phyloP scores from a whole-genome alignment of 2,888 invertebrate genomes.

The Protodeltote pygarga region DNA sequence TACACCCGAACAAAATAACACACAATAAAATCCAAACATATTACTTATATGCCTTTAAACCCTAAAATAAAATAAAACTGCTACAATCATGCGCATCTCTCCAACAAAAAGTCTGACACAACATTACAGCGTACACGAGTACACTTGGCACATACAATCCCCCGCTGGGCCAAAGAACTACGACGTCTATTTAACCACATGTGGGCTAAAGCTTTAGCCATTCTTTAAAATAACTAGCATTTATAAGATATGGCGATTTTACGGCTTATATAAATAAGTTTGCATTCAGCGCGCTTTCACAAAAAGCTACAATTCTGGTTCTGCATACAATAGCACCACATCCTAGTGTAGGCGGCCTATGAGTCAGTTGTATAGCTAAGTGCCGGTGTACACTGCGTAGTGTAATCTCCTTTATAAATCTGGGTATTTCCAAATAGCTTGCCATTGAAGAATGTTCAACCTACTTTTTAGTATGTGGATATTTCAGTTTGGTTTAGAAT shows the following conservation, averaged over 20 bases:
- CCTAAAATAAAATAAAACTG: not conserved
- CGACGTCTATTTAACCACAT: slow-evolving; percentile 35
- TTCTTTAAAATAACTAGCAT: slow-evolving; percentile 29
- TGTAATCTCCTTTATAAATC: not conserved
- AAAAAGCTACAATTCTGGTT: slow-evolving; percentile 46
- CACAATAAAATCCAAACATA: slow-evolving; percentile 14
- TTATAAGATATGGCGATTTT: slow-evolving; percentile 40
- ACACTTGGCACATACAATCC: slow-evolving; percentile 24
- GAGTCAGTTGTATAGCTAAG: slow-evolving; percentile 44
- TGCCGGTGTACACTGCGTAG: slow-evolving; percentile 9
- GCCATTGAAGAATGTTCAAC: not conserved
- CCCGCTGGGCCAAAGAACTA: slow-evolving; percentile 29
- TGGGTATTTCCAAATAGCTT: not conserved
- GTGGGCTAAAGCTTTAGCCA: slow-evolving; percentile 33
- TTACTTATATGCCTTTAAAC: not conserved
- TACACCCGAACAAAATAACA: not conserved
- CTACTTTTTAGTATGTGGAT: no score
- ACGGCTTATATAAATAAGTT: slow-evolving; percentile 40
- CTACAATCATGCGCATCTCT: slow-evolving; percentile 25
- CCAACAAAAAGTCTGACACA: slow-evolving; percentile 19
- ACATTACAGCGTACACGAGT: slow-evolving; percentile 16
- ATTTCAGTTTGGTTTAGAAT: no score
- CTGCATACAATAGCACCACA: slow-evolving; percentile 54
- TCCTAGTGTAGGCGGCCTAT: slow-evolving; percentile 47
- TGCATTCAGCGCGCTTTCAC: slow-evolving; percentile 52